Conservation (phyloP, 2,113 vertebrate species). For the Charadrius vociferus region DNA sequence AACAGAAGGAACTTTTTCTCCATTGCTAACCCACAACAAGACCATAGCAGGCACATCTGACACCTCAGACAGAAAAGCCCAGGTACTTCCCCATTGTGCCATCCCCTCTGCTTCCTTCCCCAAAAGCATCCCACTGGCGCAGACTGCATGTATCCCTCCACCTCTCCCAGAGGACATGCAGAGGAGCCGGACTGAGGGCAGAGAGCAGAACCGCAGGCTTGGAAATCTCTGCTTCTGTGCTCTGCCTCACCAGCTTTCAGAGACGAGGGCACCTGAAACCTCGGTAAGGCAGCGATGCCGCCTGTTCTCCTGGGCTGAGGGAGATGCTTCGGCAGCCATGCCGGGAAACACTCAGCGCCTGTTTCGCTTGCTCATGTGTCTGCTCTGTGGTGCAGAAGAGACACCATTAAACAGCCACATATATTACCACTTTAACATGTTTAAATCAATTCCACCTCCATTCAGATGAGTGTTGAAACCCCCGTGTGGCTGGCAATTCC, state of each 20-base stretch:
- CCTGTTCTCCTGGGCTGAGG: neutral
- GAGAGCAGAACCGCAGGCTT: rapidly evolving
- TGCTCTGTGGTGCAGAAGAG: constrained; percentile 25
- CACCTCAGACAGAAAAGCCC: neutral
- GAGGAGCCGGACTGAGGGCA: neutral
- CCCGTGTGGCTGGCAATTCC: constrained; percentile 49
- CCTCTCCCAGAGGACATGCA: neutral
- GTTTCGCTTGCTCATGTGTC: neutral
- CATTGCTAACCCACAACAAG: neutral
- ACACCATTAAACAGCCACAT: constrained; percentile 22
- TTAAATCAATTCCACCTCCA: constrained; percentile 64
- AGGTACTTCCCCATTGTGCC: neutral
- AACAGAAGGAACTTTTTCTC: neutral
- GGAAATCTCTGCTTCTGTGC: neutral
- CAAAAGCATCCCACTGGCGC: rapidly evolving
- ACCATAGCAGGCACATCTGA: neutral
- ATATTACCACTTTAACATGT: constrained; percentile 49
- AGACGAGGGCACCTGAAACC: neutral
- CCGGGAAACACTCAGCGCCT: neutral
- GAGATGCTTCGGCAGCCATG: neutral
- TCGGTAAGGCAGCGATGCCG: rapidly evolving
- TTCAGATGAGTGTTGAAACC: constrained; percentile 57
- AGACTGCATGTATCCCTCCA: neutral
- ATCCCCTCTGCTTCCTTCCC: neutral
- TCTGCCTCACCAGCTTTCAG: neutral